Evolutionary conservation across 1,140 invertebrate genomes (phyloP).

Genomic region (Anagrus nilaparvatae): DNA sequence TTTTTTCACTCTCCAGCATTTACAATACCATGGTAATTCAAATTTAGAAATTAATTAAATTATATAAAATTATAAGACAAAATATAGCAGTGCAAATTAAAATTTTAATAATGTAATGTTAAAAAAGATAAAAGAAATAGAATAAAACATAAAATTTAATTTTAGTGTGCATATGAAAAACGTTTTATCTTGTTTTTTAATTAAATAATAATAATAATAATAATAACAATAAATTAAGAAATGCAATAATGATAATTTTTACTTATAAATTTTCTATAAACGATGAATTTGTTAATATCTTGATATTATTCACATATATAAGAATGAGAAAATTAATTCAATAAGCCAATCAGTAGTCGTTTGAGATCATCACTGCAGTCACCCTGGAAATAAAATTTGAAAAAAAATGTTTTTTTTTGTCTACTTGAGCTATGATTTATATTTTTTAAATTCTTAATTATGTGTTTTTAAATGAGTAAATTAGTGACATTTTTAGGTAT

Average conservation of each 20-base stretch:
- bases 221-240: background rate
- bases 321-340: slow-evolving; percentile 29
- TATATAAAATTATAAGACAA: no score
- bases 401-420: slow-evolving; percentile 15
- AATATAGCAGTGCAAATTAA: no score
- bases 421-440: background rate
- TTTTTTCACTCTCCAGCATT: no score
- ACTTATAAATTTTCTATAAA: slow-evolving; percentile 15
- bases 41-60: no score
- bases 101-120: no score
- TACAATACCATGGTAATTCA: no score
- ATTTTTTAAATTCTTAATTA: background rate
- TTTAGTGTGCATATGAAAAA: background rate
- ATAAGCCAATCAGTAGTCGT: slow-evolving; percentile 42
- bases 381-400: slow-evolving; percentile 37
- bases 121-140: no score
- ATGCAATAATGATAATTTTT: slow-evolving; percentile 1
- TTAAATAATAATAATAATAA: background rate
- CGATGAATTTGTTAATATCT: slow-evolving; percentile 16
- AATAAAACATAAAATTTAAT: background rate
- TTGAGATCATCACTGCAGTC: slow-evolving; percentile 51
- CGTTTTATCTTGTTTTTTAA: slow-evolving; percentile 2
- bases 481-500: no score
- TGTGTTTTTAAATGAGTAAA: background rate
- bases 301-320: slow-evolving; percentile 20